These are phyloP conservation scores for Hypomesus transpacificus DNA, from an alignment of 2,113 vertebrate species.

Conservation along the genomic window DNA sequence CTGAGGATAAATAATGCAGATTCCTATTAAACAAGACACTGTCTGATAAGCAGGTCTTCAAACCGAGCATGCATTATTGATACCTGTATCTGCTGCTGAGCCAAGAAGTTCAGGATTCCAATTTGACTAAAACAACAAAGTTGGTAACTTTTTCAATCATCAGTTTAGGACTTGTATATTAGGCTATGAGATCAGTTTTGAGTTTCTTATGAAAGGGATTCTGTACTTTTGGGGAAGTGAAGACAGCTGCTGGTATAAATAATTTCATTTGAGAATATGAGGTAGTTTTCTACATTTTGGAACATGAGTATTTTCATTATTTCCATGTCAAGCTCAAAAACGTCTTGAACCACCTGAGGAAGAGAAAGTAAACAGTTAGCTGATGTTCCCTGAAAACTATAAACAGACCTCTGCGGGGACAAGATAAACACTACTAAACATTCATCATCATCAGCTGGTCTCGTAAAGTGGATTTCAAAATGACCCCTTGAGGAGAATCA, in stretches of 20 bases:
- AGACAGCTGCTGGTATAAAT: too few relatives aligned
- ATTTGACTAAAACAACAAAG: conserved; percentile 15
- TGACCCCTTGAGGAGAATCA: conserved; percentile 4
- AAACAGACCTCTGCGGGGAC: background rate
- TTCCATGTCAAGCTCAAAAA: background rate
- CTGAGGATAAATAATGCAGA: conserved; percentile 49
- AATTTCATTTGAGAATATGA: too few relatives aligned
- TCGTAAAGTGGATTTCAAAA: conserved; percentile 18
- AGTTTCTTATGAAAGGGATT: background rate
- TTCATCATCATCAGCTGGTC: conserved; percentile 6
- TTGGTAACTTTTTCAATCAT: background rate
- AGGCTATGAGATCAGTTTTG: background rate
- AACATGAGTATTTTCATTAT: too few relatives aligned
- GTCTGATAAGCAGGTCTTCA: conserved; percentile 35
- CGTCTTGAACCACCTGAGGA: background rate
- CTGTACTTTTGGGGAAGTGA: too few relatives aligned
- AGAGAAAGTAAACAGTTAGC: conserved; percentile 3
- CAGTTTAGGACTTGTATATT: too few relatives aligned
- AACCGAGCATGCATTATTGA: conserved; percentile 47
- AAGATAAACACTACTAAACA: conserved; percentile 18
- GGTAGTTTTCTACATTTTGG: too few relatives aligned
- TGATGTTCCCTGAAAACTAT: background rate
- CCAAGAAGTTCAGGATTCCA: conserved; percentile 15
- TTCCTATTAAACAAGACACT: conserved; percentile 48
- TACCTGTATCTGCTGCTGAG: conserved; percentile 17